A percentile compares a stretch with the other conserved stretches of the same genome.
Evolutionary conservation across 2,888 invertebrate genomes (phyloP).

Genomic region (Pristionchus exspectatus): DNA sequence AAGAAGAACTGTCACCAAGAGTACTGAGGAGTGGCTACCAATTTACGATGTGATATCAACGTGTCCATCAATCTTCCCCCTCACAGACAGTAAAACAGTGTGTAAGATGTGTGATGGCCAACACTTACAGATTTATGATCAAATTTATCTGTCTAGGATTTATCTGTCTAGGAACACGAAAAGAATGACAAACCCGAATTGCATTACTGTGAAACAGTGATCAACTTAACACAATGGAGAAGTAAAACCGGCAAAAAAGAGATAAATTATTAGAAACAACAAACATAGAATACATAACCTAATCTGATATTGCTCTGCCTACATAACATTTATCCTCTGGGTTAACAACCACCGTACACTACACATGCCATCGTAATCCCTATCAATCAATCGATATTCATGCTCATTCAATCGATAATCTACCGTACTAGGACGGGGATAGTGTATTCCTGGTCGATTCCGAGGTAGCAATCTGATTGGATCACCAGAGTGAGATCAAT

Average conservation of each 20-base stretch:
- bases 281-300: not conserved
- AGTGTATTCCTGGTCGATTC: constrained; percentile 75
- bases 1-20: constrained; percentile 7
- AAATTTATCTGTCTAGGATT: constrained; percentile 18
- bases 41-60: constrained; percentile 6
- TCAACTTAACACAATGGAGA: constrained; percentile 28
- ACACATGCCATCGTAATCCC: not conserved
- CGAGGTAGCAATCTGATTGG: constrained; percentile 74
- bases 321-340: not conserved
- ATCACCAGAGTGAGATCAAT: constrained; percentile 64
- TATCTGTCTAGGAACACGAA: constrained; percentile 4
- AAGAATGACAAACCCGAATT: not conserved
- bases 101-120: constrained; percentile 31
- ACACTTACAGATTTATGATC: constrained; percentile 13
- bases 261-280: constrained; percentile 24
- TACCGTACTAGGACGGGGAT: constrained; percentile 57
- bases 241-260: not conserved
- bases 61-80: constrained; percentile 19
- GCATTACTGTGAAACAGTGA: constrained; percentile 1
- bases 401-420: not conserved
- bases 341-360: not conserved
- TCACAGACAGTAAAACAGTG: constrained; percentile 13
- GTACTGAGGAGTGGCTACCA: not conserved
- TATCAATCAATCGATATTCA: not conserved
- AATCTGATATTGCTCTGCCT: constrained; percentile 35